These are phyloP conservation scores for Trichogramma dendrolimi DNA, from an alignment of 2,888 invertebrate species.

Conservation along the genomic window DNA sequence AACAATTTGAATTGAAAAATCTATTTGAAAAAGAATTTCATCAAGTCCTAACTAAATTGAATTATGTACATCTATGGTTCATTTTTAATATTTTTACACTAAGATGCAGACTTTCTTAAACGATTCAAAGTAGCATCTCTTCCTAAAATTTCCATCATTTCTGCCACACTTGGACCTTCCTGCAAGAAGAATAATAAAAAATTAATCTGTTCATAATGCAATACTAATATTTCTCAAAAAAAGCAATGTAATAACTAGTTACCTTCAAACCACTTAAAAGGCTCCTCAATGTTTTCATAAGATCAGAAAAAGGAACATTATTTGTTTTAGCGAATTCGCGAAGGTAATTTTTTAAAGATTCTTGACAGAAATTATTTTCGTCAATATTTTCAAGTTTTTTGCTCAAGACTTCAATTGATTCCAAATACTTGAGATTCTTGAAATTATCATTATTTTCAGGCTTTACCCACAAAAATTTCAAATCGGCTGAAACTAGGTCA, in stretches of 20 bases:
- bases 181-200: slow-evolving; percentile 44
- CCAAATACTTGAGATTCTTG: slow-evolving; percentile 45
- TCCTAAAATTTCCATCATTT: slow-evolving; percentile 81
- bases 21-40: background rate
- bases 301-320: slow-evolving; percentile 59
- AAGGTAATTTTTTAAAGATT: slow-evolving; percentile 56
- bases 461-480: slow-evolving; percentile 74
- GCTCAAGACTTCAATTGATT: slow-evolving; percentile 49
- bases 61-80: background rate
- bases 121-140: slow-evolving; percentile 63
- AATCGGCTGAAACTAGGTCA: slow-evolving; percentile 66
- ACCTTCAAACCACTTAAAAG: slow-evolving; percentile 70
- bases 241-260: slow-evolving; percentile 26
- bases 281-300: slow-evolving; percentile 71
- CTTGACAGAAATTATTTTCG: slow-evolving; percentile 55
- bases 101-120: slow-evolving; percentile 51
- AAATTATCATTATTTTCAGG: slow-evolving; percentile 48
- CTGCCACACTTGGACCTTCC: slow-evolving; percentile 79
- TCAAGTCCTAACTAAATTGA: background rate
- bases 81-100: slow-evolving; percentile 30
- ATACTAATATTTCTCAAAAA: background rate
- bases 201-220: slow-evolving; percentile 12
- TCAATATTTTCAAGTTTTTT: slow-evolving; percentile 50
- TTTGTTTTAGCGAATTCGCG: slow-evolving; percentile 60
- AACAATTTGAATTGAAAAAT: background rate